These are phyloP conservation scores for Chymomyza caudatula DNA, from an alignment of 2,888 invertebrate species.

Conservation along the genomic window DNA sequence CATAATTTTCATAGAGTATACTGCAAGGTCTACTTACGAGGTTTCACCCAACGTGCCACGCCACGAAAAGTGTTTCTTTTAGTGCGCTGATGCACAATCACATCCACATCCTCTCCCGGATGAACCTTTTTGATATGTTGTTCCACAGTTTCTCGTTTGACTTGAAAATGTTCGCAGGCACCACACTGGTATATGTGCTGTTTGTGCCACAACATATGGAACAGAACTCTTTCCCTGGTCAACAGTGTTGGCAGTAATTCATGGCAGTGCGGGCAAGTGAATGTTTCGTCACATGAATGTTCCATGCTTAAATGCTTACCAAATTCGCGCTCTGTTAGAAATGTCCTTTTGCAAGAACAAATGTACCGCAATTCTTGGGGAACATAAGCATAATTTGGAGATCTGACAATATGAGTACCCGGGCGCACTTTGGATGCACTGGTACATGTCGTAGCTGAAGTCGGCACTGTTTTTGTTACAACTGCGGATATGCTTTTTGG, in stretches of 20 bases:
- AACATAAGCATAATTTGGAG: conserved; percentile 75
- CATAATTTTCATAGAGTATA: neutral
- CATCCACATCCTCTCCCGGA: conserved; percentile 34
- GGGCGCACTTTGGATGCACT: too few species aligned
- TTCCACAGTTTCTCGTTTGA: too few species aligned
- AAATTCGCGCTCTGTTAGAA: conserved; percentile 26
- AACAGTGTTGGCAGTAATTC: neutral
- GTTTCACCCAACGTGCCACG: conserved; percentile 31
- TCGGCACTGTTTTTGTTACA: too few species aligned
- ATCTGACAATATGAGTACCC: neutral
- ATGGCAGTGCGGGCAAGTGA: conserved; percentile 35
- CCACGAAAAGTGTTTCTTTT: conserved; percentile 12
- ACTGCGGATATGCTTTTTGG: too few species aligned
- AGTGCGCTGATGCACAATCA: conserved; percentile 52
- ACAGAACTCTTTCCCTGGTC: conserved; percentile 79
- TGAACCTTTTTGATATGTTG: too few species aligned
- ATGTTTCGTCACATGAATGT: conserved; percentile 15
- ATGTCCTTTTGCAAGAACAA: conserved; percentile 77
- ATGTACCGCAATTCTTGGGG: conserved; percentile 82
- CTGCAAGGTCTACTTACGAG: conserved; percentile 27
- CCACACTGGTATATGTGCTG: conserved; percentile 85
- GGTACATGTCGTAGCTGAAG: too few species aligned
- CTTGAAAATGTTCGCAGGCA: conserved; percentile 83
- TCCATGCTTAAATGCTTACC: conserved; percentile 18
- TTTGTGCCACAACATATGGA: conserved; percentile 88